A percentile compares a stretch with the other conserved stretches of the same genome.
Evolutionary conservation across 1,140 invertebrate genomes (phyloP).

Genomic region (Orius insidiosus): DNA sequence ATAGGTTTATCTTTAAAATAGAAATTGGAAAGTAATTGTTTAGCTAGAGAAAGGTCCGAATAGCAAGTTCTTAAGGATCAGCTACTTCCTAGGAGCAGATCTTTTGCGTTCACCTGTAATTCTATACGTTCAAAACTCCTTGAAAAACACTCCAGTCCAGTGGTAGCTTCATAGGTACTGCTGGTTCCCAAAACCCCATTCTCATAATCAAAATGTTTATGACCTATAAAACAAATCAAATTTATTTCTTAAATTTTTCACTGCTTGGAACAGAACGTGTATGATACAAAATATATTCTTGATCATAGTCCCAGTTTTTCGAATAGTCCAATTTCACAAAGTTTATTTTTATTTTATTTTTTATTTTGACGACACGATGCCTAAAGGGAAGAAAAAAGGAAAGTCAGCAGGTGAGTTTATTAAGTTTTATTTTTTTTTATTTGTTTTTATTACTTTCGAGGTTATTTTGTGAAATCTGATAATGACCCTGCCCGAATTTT

Average conservation of each 20-base stretch:
- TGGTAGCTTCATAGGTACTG: too few relatives aligned
- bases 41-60: too few relatives aligned
- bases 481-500: slow-evolving; percentile 1
- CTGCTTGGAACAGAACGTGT: slow-evolving; percentile 19
- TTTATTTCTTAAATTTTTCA: slow-evolving; percentile 18
- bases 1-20: too few relatives aligned
- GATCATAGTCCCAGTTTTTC: slow-evolving; percentile 13
- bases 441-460: neutral
- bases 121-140: too few relatives aligned
- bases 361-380: slow-evolving; percentile 16
- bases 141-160: too few relatives aligned
- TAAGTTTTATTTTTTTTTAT: slow-evolving; percentile 5
- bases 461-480: neutral
- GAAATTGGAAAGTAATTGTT: too few relatives aligned
- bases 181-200: too few relatives aligned
- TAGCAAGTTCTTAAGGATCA: too few relatives aligned
- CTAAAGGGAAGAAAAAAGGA: slow-evolving; percentile 21
- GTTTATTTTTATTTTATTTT: slow-evolving; percentile 15
- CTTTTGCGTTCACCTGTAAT: too few relatives aligned
- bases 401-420: slow-evolving; percentile 19
- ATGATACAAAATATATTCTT: slow-evolving; percentile 20
- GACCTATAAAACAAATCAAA: slow-evolving; percentile 18
- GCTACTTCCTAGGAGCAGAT: too few relatives aligned
- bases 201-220: slow-evolving; percentile 13
- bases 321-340: too few relatives aligned